phyloP scores from a whole-genome alignment of 2,113 vertebrate genomes.

The Ictalurus punctatus region DNA sequence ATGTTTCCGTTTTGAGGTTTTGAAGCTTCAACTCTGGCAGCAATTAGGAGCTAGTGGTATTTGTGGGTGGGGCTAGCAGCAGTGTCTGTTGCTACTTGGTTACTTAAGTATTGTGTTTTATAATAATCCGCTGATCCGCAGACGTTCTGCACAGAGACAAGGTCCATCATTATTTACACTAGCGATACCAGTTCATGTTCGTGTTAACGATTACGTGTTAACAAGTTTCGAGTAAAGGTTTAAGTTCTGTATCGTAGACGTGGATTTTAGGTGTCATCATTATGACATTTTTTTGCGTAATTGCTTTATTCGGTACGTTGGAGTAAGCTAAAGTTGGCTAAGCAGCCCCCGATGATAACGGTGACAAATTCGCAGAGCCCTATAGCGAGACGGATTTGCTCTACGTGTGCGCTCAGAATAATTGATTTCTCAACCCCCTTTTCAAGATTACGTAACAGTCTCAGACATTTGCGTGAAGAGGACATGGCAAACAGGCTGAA shows the following conservation, averaged over 20 bases:
- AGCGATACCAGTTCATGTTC: not conserved
- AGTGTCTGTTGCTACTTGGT: not conserved
- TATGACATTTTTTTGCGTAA: not conserved
- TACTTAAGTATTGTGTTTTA: not conserved
- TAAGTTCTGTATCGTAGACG: not conserved
- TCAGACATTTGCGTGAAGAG: constrained; percentile 10
- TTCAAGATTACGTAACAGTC: constrained; percentile 20
- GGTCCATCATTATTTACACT: not conserved
- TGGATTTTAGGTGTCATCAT: not conserved
- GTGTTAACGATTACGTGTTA: not conserved
- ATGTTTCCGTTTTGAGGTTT: not conserved
- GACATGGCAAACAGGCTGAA: constrained; percentile 37
- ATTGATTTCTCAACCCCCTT: not conserved
- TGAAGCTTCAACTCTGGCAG: not conserved
- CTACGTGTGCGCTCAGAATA: not conserved
- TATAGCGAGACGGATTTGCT: not conserved
- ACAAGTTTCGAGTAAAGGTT: not conserved
- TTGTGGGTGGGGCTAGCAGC: not conserved
- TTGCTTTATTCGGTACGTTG: not conserved
- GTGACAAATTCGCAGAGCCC: not conserved
- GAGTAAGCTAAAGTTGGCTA: not conserved
- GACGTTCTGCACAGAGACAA: not conserved
- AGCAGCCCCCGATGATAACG: not conserved
- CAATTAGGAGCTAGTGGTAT: not conserved
- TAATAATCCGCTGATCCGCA: not conserved